Evolutionary conservation across 2,113 vertebrate species (phyloP), one percentile per base, ranked within the genome.

Genomic region (Onychorhynchus coronatus): DNA sequence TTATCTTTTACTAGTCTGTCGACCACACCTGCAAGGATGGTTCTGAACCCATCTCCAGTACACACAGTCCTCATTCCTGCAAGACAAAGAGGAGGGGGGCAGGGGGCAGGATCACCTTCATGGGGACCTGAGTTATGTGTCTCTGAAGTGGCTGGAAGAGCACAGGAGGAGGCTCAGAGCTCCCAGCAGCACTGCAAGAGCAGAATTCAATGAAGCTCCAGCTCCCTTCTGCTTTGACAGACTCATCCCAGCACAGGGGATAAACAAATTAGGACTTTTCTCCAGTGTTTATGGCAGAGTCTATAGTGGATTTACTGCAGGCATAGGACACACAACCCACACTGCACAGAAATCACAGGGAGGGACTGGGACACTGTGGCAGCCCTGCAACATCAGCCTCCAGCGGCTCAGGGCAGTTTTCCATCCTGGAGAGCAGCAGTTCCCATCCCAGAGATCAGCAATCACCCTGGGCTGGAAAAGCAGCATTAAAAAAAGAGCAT

Each of bases 291-390:
- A 12, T 55, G 31, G 14, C 55, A 33, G 30, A 56, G 55, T 14
- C 31, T n/a, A 21, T 5, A 22, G 31, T 33, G 14, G 24, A 31
- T 65, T 81, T 73, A 49, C 46, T 9, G 12, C 11, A 2, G 85
- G 53, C 85, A 58, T 63, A 28, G 8, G 19, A 39, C 70, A 5
- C 55, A 22, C 8, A 30, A 27, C 50, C 14, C 50, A 52, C 50
- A 50, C 49, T 53, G 27, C 39, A 37, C 39, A n/a, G 17, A 47
- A 87, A 93, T 96, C 95, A 87, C 53, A 37, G 55, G 24, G 77
- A 41, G 22, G 10, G 37, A 65, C 25, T 3, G 37, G 49, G 25
- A 47, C 88, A 65, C 55, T 35, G 3, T 31, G 47, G 33, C 84
- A 87, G 15, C 24, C 70, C 30, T 9, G 21, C 66, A 30, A 42